phyloP scores from a whole-genome alignment of 1,140 invertebrate genomes.

The Chlorops oryzae region DNA sequence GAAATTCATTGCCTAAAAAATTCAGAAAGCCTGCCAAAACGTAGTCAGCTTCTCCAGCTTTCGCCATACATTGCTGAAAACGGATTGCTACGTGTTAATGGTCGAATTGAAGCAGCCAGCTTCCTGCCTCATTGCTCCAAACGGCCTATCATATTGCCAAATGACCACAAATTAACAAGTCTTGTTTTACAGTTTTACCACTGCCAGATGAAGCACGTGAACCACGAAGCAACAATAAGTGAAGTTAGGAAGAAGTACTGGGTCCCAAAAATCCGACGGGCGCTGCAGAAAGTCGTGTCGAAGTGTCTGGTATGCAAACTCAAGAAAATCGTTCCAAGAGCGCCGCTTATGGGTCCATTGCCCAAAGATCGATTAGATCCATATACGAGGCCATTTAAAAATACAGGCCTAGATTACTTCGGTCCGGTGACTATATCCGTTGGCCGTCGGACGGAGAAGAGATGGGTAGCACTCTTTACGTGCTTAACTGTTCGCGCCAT shows the following conservation, averaged over 20 bases:
- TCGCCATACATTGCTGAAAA: slow-evolving; percentile 2
- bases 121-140: neutral
- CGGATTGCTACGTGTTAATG: neutral
- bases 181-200: slow-evolving; percentile 3
- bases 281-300: too few relatives aligned
- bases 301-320: too few relatives aligned
- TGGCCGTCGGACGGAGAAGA: neutral
- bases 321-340: too few relatives aligned
- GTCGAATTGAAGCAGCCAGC: neutral
- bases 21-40: neutral
- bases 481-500: slow-evolving; percentile 14
- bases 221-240: too few relatives aligned
- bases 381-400: neutral
- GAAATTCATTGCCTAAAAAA: neutral
- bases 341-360: slow-evolving; percentile 1
- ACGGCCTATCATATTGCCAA: slow-evolving; percentile 5
- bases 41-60: neutral
- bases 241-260: slow-evolving; percentile 5
- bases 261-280: slow-evolving; percentile 7
- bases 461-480: slow-evolving; percentile 11
- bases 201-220: slow-evolving; percentile 1
- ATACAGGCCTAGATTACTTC: slow-evolving; percentile 7
- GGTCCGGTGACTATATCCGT: slow-evolving; percentile 4
- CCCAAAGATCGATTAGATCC: neutral
- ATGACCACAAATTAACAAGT: neutral